Evolutionary conservation across 2,888 invertebrate species (phyloP).

Genomic region (Apodemia duryi): DNA sequence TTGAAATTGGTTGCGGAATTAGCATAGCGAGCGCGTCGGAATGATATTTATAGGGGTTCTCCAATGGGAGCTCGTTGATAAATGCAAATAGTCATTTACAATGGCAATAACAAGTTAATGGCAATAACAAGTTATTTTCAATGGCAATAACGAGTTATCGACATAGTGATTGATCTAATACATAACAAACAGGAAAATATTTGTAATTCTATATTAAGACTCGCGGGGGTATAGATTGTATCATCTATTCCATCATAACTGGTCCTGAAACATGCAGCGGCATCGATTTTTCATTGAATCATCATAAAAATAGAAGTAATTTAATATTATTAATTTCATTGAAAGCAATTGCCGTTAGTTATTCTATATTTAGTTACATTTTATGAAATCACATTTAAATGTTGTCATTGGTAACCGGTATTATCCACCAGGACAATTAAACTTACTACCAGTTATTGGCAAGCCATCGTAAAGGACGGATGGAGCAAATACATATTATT

Average conservation of each 20-base stretch:
- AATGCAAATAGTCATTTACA: no score
- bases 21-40: no score
- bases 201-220: neutral
- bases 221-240: neutral
- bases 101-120: no score
- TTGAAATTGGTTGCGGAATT: no score
- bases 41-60: no score
- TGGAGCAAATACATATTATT: neutral
- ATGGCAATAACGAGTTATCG: neutral
- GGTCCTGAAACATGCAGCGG: no score
- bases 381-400: neutral
- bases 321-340: neutral
- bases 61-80: no score
- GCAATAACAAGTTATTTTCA: no score
- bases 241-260: no score
- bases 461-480: neutral
- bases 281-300: neutral
- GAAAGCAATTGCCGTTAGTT: neutral
- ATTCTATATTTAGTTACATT: neutral
- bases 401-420: neutral
- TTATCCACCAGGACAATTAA: neutral
- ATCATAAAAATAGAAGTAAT: neutral
- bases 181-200: neutral
- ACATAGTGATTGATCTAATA: neutral
- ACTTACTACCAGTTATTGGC: neutral